phyloP scores from a whole-genome alignment of 2,888 invertebrate genomes.

The Epiblema foenella region DNA sequence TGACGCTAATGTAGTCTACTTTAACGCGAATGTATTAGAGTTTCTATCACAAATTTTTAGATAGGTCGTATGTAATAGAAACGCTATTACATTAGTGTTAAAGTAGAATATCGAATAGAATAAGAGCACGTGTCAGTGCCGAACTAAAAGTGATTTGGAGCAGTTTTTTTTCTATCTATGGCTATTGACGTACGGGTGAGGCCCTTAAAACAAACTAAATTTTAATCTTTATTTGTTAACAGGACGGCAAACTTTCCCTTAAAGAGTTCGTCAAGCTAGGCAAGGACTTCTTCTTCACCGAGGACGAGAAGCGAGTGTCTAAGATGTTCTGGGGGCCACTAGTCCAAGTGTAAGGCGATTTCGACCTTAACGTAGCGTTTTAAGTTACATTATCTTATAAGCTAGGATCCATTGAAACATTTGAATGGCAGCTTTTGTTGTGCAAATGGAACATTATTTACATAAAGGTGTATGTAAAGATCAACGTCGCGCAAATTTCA shows the following conservation, averaged over 20 bases:
- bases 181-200: too few species aligned
- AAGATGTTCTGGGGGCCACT: constrained; percentile 95
- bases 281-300: constrained; percentile 91
- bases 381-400: constrained; percentile 34
- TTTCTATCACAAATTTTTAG: too few species aligned
- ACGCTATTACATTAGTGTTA: too few species aligned
- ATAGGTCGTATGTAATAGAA: too few species aligned
- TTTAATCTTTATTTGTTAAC: constrained; percentile 49
- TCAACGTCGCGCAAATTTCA: background rate
- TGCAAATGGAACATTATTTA: background rate
- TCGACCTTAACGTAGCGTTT: constrained; percentile 15
- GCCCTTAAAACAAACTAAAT: too few species aligned
- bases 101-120: too few species aligned
- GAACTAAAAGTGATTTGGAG: too few species aligned
- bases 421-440: background rate
- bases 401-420: background rate
- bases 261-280: constrained; percentile 93
- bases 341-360: constrained; percentile 77
- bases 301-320: constrained; percentile 90
- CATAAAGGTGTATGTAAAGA: background rate
- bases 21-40: too few species aligned
- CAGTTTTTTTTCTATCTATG: too few species aligned
- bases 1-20: too few species aligned
- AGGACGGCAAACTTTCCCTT: constrained; percentile 90
- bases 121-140: too few species aligned